phyloP scores from a whole-genome alignment of 2,888 invertebrate genomes.

The Drosophila anceps region DNA sequence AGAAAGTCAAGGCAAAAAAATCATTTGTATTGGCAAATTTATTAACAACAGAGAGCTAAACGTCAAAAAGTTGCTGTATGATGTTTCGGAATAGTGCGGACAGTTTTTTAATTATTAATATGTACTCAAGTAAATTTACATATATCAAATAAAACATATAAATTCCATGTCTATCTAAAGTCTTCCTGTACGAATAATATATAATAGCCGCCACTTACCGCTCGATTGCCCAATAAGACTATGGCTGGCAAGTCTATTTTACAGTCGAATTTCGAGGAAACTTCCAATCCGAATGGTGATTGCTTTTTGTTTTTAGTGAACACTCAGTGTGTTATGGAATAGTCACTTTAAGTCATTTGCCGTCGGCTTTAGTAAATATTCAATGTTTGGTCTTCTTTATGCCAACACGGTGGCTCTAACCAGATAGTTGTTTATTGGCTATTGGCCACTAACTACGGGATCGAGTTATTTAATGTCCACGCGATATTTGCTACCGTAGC shows the following conservation, averaged over 20 bases:
- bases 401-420: slow-evolving; percentile 17
- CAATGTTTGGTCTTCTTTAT: slow-evolving; percentile 4
- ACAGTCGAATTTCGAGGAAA: slow-evolving; percentile 1
- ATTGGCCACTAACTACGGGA: slow-evolving; percentile 45
- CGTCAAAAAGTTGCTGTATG: no score
- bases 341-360: slow-evolving; percentile 10
- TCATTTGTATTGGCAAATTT: no score
- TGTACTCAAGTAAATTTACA: neutral
- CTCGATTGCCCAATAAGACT: neutral
- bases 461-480: slow-evolving; percentile 39
- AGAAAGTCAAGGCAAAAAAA: no score
- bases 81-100: no score
- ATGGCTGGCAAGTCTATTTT: neutral
- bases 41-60: neutral
- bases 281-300: slow-evolving; percentile 15
- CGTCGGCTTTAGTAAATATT: slow-evolving; percentile 25
- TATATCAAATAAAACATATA: neutral
- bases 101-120: no score
- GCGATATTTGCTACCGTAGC: slow-evolving; percentile 37
- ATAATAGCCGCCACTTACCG: slow-evolving; percentile 27
- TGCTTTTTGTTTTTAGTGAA: neutral
- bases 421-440: slow-evolving; percentile 47
- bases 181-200: neutral
- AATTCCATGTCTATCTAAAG: no score
- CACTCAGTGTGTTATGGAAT: neutral